Conservation (phyloP, 2,113 vertebrate species). For the Sylvia atricapilla region DNA sequence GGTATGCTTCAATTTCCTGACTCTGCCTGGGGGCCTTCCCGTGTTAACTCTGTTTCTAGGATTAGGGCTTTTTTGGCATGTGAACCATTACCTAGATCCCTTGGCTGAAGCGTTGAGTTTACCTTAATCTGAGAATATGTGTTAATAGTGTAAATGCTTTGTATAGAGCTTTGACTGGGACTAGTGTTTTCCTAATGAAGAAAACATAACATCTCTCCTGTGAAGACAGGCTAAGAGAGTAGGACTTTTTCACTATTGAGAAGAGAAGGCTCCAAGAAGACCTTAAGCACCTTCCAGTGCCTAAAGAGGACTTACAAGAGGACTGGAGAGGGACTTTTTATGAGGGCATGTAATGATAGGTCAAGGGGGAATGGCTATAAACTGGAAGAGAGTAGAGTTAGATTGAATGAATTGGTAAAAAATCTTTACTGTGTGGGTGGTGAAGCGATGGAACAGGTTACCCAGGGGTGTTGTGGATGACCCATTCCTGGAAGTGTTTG, state of each 20-base stretch:
- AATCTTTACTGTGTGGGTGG: background rate
- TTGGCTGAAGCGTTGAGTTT: background rate
- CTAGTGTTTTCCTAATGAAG: background rate
- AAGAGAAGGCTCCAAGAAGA: background rate
- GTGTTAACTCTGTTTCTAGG: background rate
- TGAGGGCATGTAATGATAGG: background rate
- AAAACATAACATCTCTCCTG: background rate
- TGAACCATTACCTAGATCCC: background rate
- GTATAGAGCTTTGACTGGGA: background rate
- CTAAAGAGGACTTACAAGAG: background rate
- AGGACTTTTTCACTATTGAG: background rate
- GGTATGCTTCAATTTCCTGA: constrained; percentile 43
- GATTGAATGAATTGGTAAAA: background rate
- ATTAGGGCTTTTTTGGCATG: background rate
- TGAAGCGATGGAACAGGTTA: background rate
- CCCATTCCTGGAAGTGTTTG: background rate
- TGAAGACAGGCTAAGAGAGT: background rate
- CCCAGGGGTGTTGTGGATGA: background rate
- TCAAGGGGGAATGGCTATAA: background rate
- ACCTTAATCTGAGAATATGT: background rate
- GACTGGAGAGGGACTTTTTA: background rate
- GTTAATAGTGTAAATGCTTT: background rate
- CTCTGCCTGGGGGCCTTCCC: background rate
- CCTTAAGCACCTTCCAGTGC: background rate
- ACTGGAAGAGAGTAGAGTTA: background rate